Evolutionary conservation across 2,888 invertebrate genomes (phyloP), one percentile per base, ranked within the genome.

Genomic region (Apamea monoglypha): DNA sequence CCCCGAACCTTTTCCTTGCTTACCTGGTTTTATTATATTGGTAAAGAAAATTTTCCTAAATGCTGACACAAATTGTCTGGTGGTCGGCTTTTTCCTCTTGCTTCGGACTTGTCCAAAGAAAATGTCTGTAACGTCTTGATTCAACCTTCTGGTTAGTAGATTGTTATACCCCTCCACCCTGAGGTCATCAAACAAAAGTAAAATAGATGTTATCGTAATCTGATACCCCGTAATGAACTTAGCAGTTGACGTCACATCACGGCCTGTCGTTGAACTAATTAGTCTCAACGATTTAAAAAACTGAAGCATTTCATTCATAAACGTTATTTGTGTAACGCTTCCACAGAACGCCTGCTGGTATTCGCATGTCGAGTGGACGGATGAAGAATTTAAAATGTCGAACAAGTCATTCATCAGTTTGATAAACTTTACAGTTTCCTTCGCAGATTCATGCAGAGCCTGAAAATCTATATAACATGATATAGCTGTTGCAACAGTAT

Each of bases 401-500:
- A 87, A 87, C 63, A 85, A 80, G 21, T 85, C 84, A 70, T 87
- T 85, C 32, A 85, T 84, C 50, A 85, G 7, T 77, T 87, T 87
- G 18, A 85, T 80, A 70, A 90, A 78, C 53, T 84, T 81, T 0
- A 87, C 87, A 40, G 85, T 86, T 47, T 72, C 87, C 67, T 81
- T 81, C 5, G 87, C 85, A 5, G 85, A 71, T 66, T 81, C 85
- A 16, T 76, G 64, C 50, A 86, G 72, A n/a, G 77, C 85, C 21
- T 76, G 74, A 56, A 87, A 87, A 76, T 86, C 85, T 18, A 87
- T 84, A 63, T 87, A 90, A 5, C 85, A 86, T 16, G 81, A 85
- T n/a, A 92, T 77, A 40, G 88, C 91, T 32, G 86, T 73, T 18
- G 92, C 90, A 18, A 92, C 92, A n/a, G 91, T 83, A 21, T 69